phyloP scores from a whole-genome alignment of 2,113 vertebrate genomes.

The Marmota monax region DNA sequence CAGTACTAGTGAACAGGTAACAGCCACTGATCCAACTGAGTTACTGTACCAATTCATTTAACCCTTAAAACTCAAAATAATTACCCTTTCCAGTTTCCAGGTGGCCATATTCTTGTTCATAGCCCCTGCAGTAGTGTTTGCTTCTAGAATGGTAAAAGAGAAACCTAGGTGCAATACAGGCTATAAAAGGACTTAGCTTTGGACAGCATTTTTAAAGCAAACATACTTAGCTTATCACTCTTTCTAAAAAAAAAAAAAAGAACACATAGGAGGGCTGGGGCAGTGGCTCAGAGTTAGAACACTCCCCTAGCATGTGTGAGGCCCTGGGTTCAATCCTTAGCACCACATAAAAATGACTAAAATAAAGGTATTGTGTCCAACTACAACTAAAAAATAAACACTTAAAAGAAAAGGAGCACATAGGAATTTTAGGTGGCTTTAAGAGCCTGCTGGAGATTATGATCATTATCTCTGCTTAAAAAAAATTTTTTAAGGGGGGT shows the following conservation, averaged over 20 bases:
- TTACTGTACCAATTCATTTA: neutral
- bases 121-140: neutral
- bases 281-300: too few species aligned
- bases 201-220: neutral
- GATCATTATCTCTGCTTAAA: neutral
- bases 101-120: neutral
- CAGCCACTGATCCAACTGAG: neutral
- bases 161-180: neutral
- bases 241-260: too few species aligned
- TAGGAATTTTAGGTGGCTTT: neutral
- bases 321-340: too few species aligned
- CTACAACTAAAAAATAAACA: too few species aligned
- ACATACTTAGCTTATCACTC: neutral
- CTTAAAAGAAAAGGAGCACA: neutral
- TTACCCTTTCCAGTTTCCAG: neutral
- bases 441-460: neutral
- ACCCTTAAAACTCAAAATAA: neutral
- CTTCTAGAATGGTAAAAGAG: neutral
- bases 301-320: too few species aligned
- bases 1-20: neutral
- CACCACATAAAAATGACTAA: too few species aligned
- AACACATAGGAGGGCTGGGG: too few species aligned
- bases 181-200: neutral
- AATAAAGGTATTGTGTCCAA: too few species aligned
- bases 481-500: too few species aligned